These are phyloP conservation scores for Ptychobarbus kaznakovi DNA, from an alignment of 2,797 vertebrate genomes.

Conservation along the genomic window DNA sequence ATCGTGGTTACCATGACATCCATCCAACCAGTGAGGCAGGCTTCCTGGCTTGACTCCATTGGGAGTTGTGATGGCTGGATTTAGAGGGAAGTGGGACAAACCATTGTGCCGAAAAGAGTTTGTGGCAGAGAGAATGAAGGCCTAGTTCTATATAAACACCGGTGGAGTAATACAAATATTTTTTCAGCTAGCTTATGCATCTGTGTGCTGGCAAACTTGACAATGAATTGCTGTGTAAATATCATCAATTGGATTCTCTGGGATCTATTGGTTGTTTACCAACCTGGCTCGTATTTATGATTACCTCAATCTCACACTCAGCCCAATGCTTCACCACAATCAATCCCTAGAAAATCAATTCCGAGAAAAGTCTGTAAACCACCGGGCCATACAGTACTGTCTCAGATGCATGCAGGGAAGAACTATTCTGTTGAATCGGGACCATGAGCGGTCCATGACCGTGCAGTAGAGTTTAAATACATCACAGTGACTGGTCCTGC, in stretches of 20 bases:
- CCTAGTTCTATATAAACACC: neutral
- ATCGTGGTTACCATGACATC: conserved; percentile 70
- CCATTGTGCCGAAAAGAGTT: conserved; percentile 25
- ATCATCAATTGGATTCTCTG: conserved; percentile 18
- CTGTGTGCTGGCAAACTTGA: neutral
- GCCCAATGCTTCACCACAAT: conserved; percentile 10
- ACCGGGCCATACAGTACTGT: neutral
- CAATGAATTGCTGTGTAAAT: conserved; percentile 16
- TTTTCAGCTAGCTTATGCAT: neutral
- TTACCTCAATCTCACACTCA: conserved; percentile 25
- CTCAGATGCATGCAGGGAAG: neutral
- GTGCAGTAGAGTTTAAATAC: conserved; percentile 18
- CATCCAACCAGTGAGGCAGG: conserved; percentile 34
- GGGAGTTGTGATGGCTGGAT: conserved; percentile 47
- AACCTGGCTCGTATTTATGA: conserved; percentile 23
- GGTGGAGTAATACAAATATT: neutral
- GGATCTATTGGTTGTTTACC: conserved; percentile 29
- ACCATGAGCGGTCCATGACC: neutral
- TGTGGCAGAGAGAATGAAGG: conserved; percentile 17
- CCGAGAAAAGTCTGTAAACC: neutral
- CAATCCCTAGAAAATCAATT: conserved; percentile 31
- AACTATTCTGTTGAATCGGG: conserved; percentile 14
- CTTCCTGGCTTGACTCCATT: conserved; percentile 33
- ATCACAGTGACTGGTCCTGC: conserved; percentile 23
- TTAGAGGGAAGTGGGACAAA: conserved; percentile 20